A percentile compares a stretch with the other conserved stretches of the same genome.
These are phyloP conservation scores for Caloenas nicobarica DNA, from an alignment of 2,113 vertebrate genomes.

Conservation along the genomic window DNA sequence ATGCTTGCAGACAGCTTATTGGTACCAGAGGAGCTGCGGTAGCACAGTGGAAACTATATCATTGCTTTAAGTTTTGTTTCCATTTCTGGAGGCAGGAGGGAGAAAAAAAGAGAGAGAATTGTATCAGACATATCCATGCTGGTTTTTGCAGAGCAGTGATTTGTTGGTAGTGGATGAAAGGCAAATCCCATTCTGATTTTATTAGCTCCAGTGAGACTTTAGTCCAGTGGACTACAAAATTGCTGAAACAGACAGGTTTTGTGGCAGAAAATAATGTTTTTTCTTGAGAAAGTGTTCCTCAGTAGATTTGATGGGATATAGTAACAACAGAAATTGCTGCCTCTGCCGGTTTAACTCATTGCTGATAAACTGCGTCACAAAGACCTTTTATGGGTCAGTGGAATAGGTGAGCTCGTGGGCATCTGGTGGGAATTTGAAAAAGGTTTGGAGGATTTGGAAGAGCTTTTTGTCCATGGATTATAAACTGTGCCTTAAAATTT, in stretches of 20 bases:
- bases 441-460: not conserved
- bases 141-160: not conserved
- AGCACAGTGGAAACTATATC: too few relatives aligned
- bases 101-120: not conserved
- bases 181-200: not conserved
- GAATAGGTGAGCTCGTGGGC: not conserved
- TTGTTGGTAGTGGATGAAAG: not conserved
- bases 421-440: not conserved
- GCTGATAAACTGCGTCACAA: rapidly evolving
- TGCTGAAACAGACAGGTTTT: not conserved
- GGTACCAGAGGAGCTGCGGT: not conserved
- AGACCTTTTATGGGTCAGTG: not conserved
- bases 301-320: not conserved
- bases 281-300: not conserved
- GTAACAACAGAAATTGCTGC: not conserved
- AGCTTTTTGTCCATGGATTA: not conserved
- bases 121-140: not conserved
- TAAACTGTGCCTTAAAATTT: not conserved
- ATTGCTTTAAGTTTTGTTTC: not conserved
- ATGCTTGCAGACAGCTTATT: not conserved
- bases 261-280: not conserved
- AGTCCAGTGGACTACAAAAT: not conserved
- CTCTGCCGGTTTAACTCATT: not conserved
- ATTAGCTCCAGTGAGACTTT: not conserved
- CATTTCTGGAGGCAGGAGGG: not conserved